phyloP scores from a whole-genome alignment of 2,888 invertebrate genomes.

The Arenicola marina region DNA sequence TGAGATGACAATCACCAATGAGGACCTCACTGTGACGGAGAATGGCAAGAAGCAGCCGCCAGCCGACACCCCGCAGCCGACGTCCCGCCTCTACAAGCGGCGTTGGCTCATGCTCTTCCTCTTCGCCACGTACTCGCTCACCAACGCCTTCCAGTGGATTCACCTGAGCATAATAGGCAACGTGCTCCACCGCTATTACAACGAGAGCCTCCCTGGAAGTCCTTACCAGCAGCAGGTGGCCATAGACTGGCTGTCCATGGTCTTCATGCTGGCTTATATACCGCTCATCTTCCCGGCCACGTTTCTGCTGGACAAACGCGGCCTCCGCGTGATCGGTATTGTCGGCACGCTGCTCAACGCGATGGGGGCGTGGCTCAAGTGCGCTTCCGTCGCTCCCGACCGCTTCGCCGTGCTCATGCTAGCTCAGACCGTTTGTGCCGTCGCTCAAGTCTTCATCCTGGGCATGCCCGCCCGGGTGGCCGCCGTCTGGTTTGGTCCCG shows the following conservation, averaged over 20 bases:
- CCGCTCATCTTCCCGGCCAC: conserved; percentile 97
- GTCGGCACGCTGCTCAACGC: conserved; percentile 69
- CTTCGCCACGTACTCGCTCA: conserved; percentile 86
- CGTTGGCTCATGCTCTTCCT: conserved; percentile 85
- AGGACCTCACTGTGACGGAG: too few relatives aligned
- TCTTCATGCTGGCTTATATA: conserved; percentile 96
- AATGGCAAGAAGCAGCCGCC: too few relatives aligned
- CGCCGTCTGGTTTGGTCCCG: conserved; percentile 96
- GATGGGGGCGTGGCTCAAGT: conserved; percentile 72
- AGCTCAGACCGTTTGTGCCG: conserved; percentile 74
- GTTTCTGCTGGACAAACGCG: conserved; percentile 91
- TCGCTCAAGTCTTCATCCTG: conserved; percentile 88
- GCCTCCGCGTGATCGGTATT: conserved; percentile 51
- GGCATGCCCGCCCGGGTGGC: conserved; percentile 89
- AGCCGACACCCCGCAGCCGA: too few relatives aligned
- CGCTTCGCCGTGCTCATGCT: conserved; percentile 86
- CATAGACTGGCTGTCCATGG: conserved; percentile 97
- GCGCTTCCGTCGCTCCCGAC: conserved; percentile 81
- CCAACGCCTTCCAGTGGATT: conserved; percentile 96
- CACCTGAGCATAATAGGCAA: conserved; percentile 93
- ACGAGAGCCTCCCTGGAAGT: conserved; percentile 54
- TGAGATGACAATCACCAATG: too few relatives aligned
- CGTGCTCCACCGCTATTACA: conserved; percentile 70
- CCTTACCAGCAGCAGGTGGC: conserved; percentile 58
- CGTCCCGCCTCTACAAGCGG: conserved; percentile 49